These are phyloP conservation scores for Agriopis leucophaearia DNA, from an alignment of 2,888 invertebrate genomes.

Conservation along the genomic window DNA sequence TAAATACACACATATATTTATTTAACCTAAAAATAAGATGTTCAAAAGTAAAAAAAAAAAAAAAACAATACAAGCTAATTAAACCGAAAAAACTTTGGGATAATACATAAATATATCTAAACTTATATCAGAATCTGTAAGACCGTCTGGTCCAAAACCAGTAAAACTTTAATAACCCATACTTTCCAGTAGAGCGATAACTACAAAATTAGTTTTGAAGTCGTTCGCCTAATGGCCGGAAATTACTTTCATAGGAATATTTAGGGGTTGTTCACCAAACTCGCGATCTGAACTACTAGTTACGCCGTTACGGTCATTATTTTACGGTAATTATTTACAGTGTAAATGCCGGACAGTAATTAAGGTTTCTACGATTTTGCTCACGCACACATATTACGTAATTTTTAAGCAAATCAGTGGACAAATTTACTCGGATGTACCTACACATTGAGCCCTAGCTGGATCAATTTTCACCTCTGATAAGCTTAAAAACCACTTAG, in stretches of 20 bases:
- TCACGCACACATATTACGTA: not conserved
- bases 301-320: constrained; percentile 30
- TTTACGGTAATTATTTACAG: constrained; percentile 23
- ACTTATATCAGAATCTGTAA: not conserved
- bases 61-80: no score
- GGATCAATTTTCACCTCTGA: no score
- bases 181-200: constrained; percentile 7
- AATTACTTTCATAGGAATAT: constrained; percentile 42
- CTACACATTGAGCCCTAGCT: no score
- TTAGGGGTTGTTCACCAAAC: constrained; percentile 30
- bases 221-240: constrained; percentile 45
- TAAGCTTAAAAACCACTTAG: no score
- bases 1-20: no score
- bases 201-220: constrained; percentile 39
- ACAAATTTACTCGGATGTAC: no score
- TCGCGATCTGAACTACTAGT: constrained; percentile 26
- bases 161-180: constrained; percentile 5
- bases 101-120: not conserved
- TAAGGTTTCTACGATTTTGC: not conserved
- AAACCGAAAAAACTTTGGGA: no score
- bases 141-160: not conserved
- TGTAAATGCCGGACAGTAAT: not conserved
- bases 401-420: no score
- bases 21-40: no score
- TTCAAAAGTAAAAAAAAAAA: no score